Percentiles rank a stretch among this genome's conserved stretches.
Evolutionary conservation across 2,797 vertebrate genomes (phyloP).

Genomic region (Bradypodion pumilum): DNA sequence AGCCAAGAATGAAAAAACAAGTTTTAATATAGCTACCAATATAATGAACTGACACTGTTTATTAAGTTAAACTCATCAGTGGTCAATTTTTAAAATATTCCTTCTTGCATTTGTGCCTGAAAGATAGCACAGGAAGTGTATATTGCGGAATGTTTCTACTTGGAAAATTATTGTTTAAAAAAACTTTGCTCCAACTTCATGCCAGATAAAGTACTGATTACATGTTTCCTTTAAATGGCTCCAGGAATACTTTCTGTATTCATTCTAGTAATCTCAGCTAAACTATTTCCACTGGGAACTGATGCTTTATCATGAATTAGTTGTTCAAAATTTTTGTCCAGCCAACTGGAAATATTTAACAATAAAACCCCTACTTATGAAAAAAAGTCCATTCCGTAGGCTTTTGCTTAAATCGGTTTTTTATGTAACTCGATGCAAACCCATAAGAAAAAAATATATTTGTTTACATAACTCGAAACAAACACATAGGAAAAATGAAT

Average conservation of each 20-base stretch:
- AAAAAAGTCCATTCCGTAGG: too few relatives aligned
- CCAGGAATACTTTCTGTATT: conserved; percentile 11
- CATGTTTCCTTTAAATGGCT: not conserved
- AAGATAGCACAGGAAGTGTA: not conserved
- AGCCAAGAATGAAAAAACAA: conserved; percentile 13
- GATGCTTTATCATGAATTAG: conserved; percentile 40
- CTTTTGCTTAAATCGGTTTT: too few relatives aligned
- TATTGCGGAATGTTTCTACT: conserved; percentile 10
- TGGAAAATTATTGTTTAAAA: conserved; percentile 4
- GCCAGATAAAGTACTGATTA: not conserved
- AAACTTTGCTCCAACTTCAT: not conserved
- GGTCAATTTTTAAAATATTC: conserved; percentile 25
- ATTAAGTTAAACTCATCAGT: conserved; percentile 18
- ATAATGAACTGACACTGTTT: not conserved
- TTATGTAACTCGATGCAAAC: too few relatives aligned
- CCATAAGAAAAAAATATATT: too few relatives aligned
- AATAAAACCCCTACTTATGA: too few relatives aligned
- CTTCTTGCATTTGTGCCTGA: not conserved
- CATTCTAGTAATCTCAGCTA: conserved; percentile 28
- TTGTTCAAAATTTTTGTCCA: conserved; percentile 42
- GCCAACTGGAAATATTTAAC: conserved; percentile 48
- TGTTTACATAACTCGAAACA: too few relatives aligned
- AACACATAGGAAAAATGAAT: too few relatives aligned
- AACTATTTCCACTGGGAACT: conserved; percentile 43
- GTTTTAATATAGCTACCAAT: conserved; percentile 4